Percentiles rank a stretch among this genome's conserved stretches.
Conservation (phyloP, 2,113 vertebrate genomes). For the Phocoena sinus region DNA sequence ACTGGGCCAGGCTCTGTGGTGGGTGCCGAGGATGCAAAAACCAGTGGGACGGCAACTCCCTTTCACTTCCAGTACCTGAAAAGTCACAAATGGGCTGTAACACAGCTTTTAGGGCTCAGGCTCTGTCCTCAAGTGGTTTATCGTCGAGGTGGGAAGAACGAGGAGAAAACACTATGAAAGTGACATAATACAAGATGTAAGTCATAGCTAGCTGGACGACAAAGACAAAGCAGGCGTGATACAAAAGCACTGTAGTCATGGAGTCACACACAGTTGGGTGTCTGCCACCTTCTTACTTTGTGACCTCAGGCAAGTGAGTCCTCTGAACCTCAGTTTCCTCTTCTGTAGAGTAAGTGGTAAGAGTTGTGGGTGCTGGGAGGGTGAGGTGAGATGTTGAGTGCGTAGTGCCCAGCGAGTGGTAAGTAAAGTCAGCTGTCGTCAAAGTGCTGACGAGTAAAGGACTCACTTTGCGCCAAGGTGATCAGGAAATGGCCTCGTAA, state of each 20-base stretch:
- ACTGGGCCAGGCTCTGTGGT: neutral
- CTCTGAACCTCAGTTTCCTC: neutral
- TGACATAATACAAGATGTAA: fast-evolving
- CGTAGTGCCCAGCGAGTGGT: fast-evolving
- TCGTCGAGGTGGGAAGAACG: neutral
- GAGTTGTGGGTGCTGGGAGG: neutral
- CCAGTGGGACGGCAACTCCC: neutral
- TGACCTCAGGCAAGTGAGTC: neutral
- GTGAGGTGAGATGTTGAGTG: neutral
- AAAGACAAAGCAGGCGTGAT: neutral
- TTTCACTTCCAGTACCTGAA: neutral
- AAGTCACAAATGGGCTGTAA: neutral
- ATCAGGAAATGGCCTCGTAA: neutral
- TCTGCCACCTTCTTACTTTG: neutral
- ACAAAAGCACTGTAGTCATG: neutral
- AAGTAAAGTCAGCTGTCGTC: too few species aligned
- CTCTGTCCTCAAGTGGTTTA: neutral
- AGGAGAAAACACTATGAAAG: neutral
- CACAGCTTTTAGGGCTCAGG: neutral
- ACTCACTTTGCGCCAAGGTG: neutral
- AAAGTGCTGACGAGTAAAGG: neutral
- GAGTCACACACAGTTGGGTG: neutral
- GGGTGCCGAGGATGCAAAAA: neutral
- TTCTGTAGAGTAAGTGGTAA: neutral
- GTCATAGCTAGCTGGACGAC: neutral